A percentile compares a stretch with the other conserved stretches of the same genome.
Conservation (phyloP, 2,888 invertebrate genomes). For the Allophyes oxyacanthae region DNA sequence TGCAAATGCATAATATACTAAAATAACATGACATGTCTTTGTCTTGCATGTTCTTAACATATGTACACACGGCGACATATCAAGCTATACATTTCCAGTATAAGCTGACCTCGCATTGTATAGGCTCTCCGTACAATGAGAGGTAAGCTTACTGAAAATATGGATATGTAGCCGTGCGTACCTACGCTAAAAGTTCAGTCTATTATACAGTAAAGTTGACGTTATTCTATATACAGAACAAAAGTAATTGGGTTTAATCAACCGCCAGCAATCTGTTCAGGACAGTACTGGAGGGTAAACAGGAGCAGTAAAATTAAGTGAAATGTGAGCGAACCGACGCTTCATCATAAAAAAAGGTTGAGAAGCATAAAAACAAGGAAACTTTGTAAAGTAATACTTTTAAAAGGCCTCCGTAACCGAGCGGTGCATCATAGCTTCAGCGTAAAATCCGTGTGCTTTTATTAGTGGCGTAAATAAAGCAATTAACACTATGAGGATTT, state of each 20-base stretch:
- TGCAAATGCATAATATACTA: constrained; percentile 26
- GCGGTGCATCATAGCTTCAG: constrained; percentile 52
- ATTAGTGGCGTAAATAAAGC: constrained; percentile 66
- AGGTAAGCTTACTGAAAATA: too few species aligned
- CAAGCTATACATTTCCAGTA: too few species aligned
- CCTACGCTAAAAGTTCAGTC: constrained; percentile 18
- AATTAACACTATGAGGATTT: constrained; percentile 67
- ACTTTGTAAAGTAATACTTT: constrained; percentile 64
- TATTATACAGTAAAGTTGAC: constrained; percentile 20
- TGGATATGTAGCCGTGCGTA: too few species aligned
- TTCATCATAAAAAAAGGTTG: constrained; percentile 63
- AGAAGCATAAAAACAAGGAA: constrained; percentile 63
- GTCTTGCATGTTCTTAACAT: constrained; percentile 8
- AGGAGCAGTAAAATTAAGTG: constrained; percentile 47
- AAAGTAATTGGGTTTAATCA: constrained; percentile 50
- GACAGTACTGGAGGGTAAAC: constrained; percentile 50
- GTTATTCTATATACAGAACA: constrained; percentile 34
- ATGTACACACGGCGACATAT: too few species aligned
- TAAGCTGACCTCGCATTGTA: too few species aligned
- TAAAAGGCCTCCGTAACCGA: constrained; percentile 64
- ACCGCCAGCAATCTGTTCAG: constrained; percentile 47
- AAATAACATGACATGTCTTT: constrained; percentile 23
- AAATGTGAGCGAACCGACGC: constrained; percentile 60
- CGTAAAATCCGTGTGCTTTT: constrained; percentile 69
- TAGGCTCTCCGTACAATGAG: too few species aligned